Base-by-base conservation (phyloP, 2,888 invertebrate species). In the Drosophila vallismaia region DNA sequence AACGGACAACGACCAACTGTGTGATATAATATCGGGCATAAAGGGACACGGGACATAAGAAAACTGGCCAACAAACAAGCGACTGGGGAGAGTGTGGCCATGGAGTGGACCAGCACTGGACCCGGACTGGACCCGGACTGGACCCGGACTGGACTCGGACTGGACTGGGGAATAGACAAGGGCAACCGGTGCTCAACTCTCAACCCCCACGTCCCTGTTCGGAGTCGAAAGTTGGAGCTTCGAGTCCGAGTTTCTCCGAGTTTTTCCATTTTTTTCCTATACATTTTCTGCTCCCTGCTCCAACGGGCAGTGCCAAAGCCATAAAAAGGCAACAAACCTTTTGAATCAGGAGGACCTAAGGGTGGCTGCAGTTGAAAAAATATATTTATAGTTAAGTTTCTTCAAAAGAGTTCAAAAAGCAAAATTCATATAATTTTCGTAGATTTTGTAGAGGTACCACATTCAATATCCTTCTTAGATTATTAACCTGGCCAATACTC, bases 21-120 rank as follows among this genome's bases (percentile, higher is more conserved):
- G 87, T 81, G 87, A 86, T 81, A 81, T 84, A 86, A 81, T 84
- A 84, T 86, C 86, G 86, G 76, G 81, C 81, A 81, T 84, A 84
- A 82, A 86, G 85, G 85, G 81, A 82, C 87, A 86, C 72, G 77
- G 81, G 76, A 81, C 81, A 81, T 80, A 83, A 88, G 86, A 74
- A 83, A 87, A 82, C 86, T 75, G 82, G 75, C 56, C 81, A 82
- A 67, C 86, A 82, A 87, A 85, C 82, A 85, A 85, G 82, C 86
- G 77, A 73, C 72, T 82, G 82, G 77, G 77, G 73, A 71, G 51
- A 71, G 51, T 51, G 83, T 63, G 58, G 49, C 9, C 31, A 14
- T 26, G 33, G 14, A 31, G 48, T 49, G 49, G 31, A 49, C 14
- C 10, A 9, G 48, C 14, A 19, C 6, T 31, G 12, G 14, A 31